Percentiles rank a stretch among this genome's conserved stretches.
phyloP scores from a whole-genome alignment of 2,113 vertebrate species.

The Alligator mississippiensis region DNA sequence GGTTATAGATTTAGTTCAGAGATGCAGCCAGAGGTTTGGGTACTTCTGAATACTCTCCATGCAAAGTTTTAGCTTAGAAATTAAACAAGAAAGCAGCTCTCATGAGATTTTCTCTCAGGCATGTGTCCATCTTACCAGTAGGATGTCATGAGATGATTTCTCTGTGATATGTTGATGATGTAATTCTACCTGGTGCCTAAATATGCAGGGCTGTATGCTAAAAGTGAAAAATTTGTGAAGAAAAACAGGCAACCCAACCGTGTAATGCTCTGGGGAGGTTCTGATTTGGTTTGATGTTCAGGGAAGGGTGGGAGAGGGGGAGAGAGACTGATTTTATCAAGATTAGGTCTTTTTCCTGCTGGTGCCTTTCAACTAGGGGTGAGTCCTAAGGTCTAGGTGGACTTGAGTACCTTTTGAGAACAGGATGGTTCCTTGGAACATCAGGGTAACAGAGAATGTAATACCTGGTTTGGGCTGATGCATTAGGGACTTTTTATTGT shows the following conservation, averaged over 20 bases:
- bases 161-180: not conserved
- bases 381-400: no score
- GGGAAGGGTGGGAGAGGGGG: not conserved
- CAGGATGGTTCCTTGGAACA: not conserved
- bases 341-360: not conserved
- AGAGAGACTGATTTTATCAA: not conserved
- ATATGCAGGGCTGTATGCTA: not conserved
- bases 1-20: not conserved
- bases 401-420: no score
- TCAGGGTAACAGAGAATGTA: not conserved
- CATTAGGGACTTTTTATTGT: not conserved
- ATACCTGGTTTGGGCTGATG: not conserved
- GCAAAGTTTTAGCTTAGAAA: not conserved
- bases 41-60: fast-evolving
- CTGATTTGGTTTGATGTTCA: not conserved
- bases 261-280: not conserved
- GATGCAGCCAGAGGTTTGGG: not conserved
- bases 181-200: not conserved
- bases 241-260: not conserved
- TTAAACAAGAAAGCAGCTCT: not conserved
- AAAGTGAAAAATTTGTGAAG: not conserved
- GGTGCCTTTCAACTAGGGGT: not conserved
- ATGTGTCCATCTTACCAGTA: not conserved
- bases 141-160: not conserved
- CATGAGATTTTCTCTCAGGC: not conserved